Percentiles rank a stretch among this genome's conserved stretches.
These are phyloP conservation scores for Mimumesa dahlbomi DNA, from an alignment of 2,888 invertebrate species.

Conservation along the genomic window DNA sequence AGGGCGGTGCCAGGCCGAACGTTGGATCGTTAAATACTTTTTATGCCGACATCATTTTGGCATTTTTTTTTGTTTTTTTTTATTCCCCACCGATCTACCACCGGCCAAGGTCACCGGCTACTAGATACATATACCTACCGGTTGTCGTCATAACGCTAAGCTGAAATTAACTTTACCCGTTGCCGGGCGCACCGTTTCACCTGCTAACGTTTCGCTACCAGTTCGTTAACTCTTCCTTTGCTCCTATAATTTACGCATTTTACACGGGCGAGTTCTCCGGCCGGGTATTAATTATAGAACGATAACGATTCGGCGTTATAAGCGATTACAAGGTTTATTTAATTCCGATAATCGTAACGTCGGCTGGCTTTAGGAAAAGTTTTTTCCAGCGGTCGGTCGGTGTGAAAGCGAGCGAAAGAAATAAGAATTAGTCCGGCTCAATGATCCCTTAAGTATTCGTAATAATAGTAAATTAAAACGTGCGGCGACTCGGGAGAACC, in stretches of 20 bases:
- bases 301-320: not conserved
- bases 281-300: not conserved
- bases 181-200: not conserved
- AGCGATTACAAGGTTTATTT: slow-evolving; percentile 2
- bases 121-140: not conserved
- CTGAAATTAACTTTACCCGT: slow-evolving; percentile 8
- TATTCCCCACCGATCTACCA: not conserved
- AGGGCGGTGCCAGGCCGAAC: slow-evolving; percentile 50
- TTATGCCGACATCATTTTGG: slow-evolving; percentile 17
- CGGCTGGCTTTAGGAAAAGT: not conserved
- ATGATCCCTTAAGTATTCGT: slow-evolving; percentile 36
- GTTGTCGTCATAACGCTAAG: slow-evolving; percentile 2
- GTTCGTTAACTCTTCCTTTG: slow-evolving; percentile 12
- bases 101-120: slow-evolving; percentile 26
- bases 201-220: slow-evolving; percentile 13
- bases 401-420: slow-evolving; percentile 13
- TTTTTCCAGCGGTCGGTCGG: not conserved
- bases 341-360: not conserved
- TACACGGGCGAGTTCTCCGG: not conserved
- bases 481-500: slow-evolving; percentile 33
- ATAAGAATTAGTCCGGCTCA: slow-evolving; percentile 34
- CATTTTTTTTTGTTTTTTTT: not conserved
- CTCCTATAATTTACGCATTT: slow-evolving; percentile 32
- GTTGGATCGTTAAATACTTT: slow-evolving; percentile 61
- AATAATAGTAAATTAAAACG: slow-evolving; percentile 56